Evolutionary conservation across 2,797 vertebrate species (phyloP).

Genomic region (Huso huso): DNA sequence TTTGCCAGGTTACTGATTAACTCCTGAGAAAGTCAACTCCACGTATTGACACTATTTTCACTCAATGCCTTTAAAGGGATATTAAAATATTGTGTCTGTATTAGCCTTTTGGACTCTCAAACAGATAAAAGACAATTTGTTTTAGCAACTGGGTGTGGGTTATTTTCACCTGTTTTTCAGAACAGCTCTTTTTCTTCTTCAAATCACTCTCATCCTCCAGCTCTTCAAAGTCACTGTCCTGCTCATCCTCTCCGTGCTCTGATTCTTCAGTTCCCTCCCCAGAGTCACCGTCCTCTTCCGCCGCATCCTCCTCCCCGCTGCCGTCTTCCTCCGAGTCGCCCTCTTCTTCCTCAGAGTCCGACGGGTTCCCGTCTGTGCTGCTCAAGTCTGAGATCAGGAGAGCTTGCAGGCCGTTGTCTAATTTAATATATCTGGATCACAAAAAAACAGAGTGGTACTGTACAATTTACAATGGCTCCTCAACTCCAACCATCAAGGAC

Average conservation of each 20-base stretch:
- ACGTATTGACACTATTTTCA: too few relatives aligned
- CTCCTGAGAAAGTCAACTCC: too few relatives aligned
- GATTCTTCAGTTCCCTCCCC: conserved; percentile 67
- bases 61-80: too few relatives aligned
- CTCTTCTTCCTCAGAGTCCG: conserved; percentile 32
- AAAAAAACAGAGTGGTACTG: neutral
- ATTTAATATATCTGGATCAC: conserved; percentile 69
- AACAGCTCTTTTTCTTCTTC: conserved; percentile 61
- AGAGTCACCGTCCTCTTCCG: conserved; percentile 59
- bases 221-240: conserved; percentile 62
- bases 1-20: too few relatives aligned
- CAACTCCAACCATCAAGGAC: neutral
- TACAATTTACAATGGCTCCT: neutral
- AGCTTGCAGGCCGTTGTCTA: conserved; percentile 77
- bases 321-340: conserved; percentile 44
- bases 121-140: too few relatives aligned
- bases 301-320: conserved; percentile 49
- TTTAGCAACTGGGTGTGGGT: too few relatives aligned
- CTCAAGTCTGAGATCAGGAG: conserved; percentile 87
- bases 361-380: conserved; percentile 47
- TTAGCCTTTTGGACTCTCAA: too few relatives aligned
- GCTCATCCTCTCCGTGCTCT: conserved; percentile 61
- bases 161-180: conserved; percentile 79
- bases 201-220: conserved; percentile 58
- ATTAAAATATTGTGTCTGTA: too few relatives aligned